A percentile compares a stretch with the other conserved stretches of the same genome.
phyloP scores from a whole-genome alignment of 1,140 invertebrate genomes.

The Brachionus paranguensis region DNA sequence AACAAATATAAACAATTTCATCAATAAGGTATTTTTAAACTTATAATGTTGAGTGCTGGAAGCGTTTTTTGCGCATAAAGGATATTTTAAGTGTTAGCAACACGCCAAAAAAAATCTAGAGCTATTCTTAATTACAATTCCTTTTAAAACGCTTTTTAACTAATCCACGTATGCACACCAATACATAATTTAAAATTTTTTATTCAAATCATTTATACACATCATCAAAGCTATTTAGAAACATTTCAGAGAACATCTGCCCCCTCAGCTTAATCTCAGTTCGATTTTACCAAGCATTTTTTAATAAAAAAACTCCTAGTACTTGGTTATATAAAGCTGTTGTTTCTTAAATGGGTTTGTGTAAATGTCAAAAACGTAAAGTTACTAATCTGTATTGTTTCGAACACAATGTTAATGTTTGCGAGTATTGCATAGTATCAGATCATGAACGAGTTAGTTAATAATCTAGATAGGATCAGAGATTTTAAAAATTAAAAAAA shows the following conservation, averaged over 20 bases:
- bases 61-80: not conserved
- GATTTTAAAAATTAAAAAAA: too few species aligned
- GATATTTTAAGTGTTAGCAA: not conserved
- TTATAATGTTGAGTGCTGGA: not conserved
- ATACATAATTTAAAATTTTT: not conserved
- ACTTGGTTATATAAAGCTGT: not conserved
- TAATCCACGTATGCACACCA: not conserved
- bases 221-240: not conserved
- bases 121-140: not conserved
- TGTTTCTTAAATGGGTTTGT: slow-evolving; percentile 74
- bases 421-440: slow-evolving; percentile 91
- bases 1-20: not conserved
- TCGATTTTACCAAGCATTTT: not conserved
- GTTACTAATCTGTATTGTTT: slow-evolving; percentile 98
- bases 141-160: not conserved
- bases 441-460: slow-evolving; percentile 80
- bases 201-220: not conserved
- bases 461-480: not conserved
- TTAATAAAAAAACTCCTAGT: not conserved
- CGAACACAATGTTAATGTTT: slow-evolving; percentile 95
- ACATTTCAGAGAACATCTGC: not conserved
- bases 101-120: not conserved
- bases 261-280: not conserved
- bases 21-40: not conserved
- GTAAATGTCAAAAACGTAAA: slow-evolving; percentile 90